These are phyloP conservation scores for Urocyon cinereoargenteus DNA, from an alignment of 2,797 vertebrate genomes.

Conservation along the genomic window DNA sequence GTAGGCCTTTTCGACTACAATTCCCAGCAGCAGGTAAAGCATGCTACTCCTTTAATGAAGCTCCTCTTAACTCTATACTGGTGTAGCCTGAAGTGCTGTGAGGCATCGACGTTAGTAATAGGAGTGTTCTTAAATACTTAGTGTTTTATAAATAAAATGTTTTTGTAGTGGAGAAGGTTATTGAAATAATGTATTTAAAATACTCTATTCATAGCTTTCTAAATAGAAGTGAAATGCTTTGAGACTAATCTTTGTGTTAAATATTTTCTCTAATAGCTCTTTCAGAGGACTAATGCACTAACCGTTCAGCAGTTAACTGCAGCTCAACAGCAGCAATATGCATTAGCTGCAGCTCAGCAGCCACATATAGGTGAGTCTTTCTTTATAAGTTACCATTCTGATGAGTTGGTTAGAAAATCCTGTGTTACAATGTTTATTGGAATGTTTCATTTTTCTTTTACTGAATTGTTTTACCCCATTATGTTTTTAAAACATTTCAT, in stretches of 20 bases:
- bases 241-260: slow-evolving; percentile 46
- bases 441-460: not conserved
- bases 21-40: slow-evolving; percentile 94
- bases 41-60: not conserved
- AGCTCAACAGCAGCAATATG: slow-evolving; percentile 98
- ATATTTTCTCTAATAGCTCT: slow-evolving; percentile 90
- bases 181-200: slow-evolving; percentile 30
- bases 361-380: slow-evolving; percentile 95
- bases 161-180: not conserved
- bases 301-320: slow-evolving; percentile 97
- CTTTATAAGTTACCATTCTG: not conserved
- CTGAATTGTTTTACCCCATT: not conserved
- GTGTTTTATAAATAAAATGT: slow-evolving; percentile 35
- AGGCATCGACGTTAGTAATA: not conserved
- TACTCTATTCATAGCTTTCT: slow-evolving; percentile 45
- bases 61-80: not conserved
- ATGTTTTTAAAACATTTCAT: not conserved
- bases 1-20: slow-evolving; percentile 98
- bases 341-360: slow-evolving; percentile 96
- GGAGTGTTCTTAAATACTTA: not conserved
- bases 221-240: slow-evolving; percentile 4
- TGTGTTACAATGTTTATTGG: not conserved
- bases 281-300: slow-evolving; percentile 96
- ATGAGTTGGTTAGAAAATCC: not conserved
- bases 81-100: not conserved